Percentiles rank a stretch among this genome's conserved stretches.
Evolutionary conservation across 2,888 invertebrate species (phyloP).

Genomic region (Empis stercorea): DNA sequence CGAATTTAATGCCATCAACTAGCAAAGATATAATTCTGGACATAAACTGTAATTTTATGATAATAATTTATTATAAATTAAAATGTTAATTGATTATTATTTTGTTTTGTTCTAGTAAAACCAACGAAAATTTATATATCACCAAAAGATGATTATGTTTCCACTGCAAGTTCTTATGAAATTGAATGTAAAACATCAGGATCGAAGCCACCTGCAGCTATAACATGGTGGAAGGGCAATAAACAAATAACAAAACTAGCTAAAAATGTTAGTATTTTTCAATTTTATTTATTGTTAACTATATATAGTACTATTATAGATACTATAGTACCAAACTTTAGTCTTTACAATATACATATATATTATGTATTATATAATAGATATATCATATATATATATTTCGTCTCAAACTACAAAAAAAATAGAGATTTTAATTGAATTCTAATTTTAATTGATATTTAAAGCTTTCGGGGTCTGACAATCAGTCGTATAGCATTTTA

Average conservation of each 20-base stretch:
- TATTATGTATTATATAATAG: no score
- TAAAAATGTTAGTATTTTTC: conserved; percentile 63
- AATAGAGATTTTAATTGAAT: no score
- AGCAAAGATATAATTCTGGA: conserved; percentile 68
- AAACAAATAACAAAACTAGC: conserved; percentile 65
- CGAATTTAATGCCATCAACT: conserved; percentile 65
- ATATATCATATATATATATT: no score
- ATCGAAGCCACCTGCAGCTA: conserved; percentile 70
- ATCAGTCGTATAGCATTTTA: conserved; percentile 71
- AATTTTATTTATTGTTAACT: no score
- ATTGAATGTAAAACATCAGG: conserved; percentile 79
- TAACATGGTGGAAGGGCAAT: conserved; percentile 85
- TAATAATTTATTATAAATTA: not conserved
- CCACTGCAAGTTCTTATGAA: conserved; percentile 74
- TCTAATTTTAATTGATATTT: conserved; percentile 1
- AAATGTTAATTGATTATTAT: not conserved
- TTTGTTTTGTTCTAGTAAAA: conserved; percentile 54
- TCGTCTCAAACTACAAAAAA: no score
- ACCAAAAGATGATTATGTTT: conserved; percentile 70
- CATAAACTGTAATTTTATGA: conserved; percentile 66
- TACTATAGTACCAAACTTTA: no score
- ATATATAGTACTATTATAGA: no score
- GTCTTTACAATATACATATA: no score
- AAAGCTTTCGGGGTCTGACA: conserved; percentile 69
- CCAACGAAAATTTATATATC: conserved; percentile 71